Percentiles rank a stretch among this genome's conserved stretches.
These are phyloP conservation scores for Xestobium rufovillosum DNA, from an alignment of 2,888 invertebrate species.

Conservation along the genomic window DNA sequence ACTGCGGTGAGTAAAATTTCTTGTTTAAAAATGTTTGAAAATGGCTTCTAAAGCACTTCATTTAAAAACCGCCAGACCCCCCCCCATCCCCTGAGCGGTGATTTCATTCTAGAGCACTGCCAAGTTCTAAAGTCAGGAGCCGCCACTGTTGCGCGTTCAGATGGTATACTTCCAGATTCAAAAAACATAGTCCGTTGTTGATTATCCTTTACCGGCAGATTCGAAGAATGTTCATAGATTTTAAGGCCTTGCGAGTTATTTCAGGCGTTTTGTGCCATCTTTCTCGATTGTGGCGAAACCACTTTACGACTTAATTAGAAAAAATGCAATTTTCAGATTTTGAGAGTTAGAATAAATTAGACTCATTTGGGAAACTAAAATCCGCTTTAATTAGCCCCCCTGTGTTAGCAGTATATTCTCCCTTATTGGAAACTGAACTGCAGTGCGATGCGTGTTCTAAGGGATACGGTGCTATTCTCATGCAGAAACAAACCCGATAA, in stretches of 20 bases:
- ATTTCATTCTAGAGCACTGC: too few species aligned
- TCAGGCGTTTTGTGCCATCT: conserved; percentile 25
- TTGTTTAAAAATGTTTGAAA: too few species aligned
- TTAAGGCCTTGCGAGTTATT: conserved; percentile 28
- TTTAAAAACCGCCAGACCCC: too few species aligned
- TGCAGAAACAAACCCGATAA: conserved; percentile 30
- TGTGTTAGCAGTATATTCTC: conserved; percentile 31
- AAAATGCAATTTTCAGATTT: conserved; percentile 24
- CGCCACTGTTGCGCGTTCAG: conserved; percentile 15
- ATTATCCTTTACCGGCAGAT: conserved; percentile 24
- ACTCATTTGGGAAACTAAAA: conserved; percentile 24
- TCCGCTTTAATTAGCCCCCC: conserved; percentile 21
- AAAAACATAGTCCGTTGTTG: conserved; percentile 16
- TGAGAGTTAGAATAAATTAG: conserved; percentile 20
- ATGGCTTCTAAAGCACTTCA: too few species aligned
- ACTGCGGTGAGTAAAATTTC: too few species aligned
- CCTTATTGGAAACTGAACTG: too few species aligned
- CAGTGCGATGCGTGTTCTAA: conserved; percentile 33
- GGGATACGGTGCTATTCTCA: conserved; percentile 30
- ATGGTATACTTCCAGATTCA: conserved; percentile 18
- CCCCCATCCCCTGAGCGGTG: too few species aligned
- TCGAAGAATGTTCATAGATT: conserved; percentile 25
- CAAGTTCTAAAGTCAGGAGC: too few species aligned
- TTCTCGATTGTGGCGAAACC: conserved; percentile 28
- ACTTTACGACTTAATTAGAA: conserved; percentile 21